These are phyloP conservation scores for Notoglanidium macrostoma DNA, from an alignment of 2,797 vertebrate species.

Conservation along the genomic window DNA sequence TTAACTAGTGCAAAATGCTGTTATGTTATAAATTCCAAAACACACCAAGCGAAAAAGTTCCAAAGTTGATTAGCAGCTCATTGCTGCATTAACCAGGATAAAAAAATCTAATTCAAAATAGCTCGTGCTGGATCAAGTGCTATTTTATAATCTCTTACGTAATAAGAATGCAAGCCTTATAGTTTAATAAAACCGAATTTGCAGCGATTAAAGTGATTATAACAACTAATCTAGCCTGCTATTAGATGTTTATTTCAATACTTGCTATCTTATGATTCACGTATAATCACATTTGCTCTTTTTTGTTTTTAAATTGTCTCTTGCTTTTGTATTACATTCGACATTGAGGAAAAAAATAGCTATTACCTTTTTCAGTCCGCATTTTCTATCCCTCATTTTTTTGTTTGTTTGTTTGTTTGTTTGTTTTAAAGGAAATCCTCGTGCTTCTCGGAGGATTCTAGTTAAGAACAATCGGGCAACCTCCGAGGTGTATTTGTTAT, in stretches of 20 bases:
- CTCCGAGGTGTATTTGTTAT: not conserved
- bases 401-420: not conserved
- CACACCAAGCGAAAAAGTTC: too few species aligned
- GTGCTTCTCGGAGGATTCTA: not conserved
- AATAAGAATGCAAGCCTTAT: not conserved
- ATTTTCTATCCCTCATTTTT: not conserved
- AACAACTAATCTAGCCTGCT: not conserved
- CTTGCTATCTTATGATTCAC: not conserved
- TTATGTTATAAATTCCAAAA: not conserved
- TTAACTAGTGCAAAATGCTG: not conserved
- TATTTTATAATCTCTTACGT: not conserved
- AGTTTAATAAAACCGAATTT: not conserved
- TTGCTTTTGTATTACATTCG: not conserved
- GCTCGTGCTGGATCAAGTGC: not conserved
- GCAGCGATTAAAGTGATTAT: not conserved
- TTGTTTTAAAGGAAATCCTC: not conserved
- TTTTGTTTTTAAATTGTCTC: not conserved
- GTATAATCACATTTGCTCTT: not conserved
- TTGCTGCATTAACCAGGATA: not conserved
- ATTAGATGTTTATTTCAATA: too few species aligned
- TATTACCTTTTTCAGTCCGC: not conserved
- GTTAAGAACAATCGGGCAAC: not conserved
- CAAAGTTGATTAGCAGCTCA: not conserved
- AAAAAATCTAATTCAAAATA: not conserved
- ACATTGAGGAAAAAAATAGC: too few species aligned